phyloP scores from a whole-genome alignment of 2,113 vertebrate genomes.

The Elgaria multicarinata region DNA sequence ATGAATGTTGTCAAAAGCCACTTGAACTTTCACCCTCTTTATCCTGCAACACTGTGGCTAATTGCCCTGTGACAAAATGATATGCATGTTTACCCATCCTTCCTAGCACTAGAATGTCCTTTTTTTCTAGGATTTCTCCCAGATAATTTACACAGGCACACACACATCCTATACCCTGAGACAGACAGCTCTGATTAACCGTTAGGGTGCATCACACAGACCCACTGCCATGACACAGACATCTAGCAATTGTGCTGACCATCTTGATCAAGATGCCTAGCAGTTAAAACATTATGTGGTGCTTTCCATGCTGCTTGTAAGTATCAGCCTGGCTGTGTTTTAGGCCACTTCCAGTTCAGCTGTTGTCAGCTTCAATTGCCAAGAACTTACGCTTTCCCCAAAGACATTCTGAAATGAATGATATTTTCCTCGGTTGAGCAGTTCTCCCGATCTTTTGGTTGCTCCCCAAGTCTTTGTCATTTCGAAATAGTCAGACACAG shows the following conservation, averaged over 20 bases:
- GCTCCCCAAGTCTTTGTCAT: background rate
- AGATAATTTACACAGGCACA: slow-evolving; percentile 24
- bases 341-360: slow-evolving; percentile 43
- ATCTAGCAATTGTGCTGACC: slow-evolving; percentile 18
- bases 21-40: slow-evolving; percentile 30
- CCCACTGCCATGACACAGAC: slow-evolving; percentile 19
- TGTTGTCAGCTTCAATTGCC: slow-evolving; percentile 52
- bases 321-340: background rate
- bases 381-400: slow-evolving; percentile 33
- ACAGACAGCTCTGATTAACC: slow-evolving; percentile 39
- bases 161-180: background rate
- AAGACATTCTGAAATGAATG: slow-evolving; percentile 19
- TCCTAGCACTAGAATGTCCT: slow-evolving; percentile 1
- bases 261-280: slow-evolving; percentile 30
- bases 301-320: background rate
- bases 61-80: slow-evolving; percentile 45
- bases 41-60: slow-evolving; percentile 3
- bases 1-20: slow-evolving; percentile 36
- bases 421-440: slow-evolving; percentile 29
- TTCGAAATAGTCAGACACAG: slow-evolving; percentile 25
- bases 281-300: slow-evolving; percentile 3
- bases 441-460: background rate
- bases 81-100: slow-evolving; percentile 50
- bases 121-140: slow-evolving; percentile 25
- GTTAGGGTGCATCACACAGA: slow-evolving; percentile 1